phyloP scores from a whole-genome alignment of 64 coral and sea anemone genomes.

The Acropora yongei region DNA sequence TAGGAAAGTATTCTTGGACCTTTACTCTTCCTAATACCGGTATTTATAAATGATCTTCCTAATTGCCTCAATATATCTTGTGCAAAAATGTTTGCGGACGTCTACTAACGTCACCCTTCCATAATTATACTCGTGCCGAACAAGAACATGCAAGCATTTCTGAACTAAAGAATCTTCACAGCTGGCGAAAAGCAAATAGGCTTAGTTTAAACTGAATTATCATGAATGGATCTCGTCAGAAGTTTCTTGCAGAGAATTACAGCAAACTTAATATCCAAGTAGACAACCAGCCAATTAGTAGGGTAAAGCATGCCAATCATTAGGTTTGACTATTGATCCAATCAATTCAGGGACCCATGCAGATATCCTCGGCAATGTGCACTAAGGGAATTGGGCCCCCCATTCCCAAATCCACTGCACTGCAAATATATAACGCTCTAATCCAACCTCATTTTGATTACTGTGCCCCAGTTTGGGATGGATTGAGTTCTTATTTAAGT shows the following conservation, averaged over 20 bases:
- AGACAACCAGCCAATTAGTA: too few relatives aligned
- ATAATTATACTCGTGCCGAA: not conserved
- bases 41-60: constrained; percentile 40
- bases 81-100: constrained; percentile 24
- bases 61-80: not conserved
- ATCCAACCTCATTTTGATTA: constrained; percentile 40
- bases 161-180: not conserved
- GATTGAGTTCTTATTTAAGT: not conserved
- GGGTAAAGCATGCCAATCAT: not conserved
- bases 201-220: constrained; percentile 32
- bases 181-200: constrained; percentile 10
- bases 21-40: constrained; percentile 22
- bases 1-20: constrained; percentile 9
- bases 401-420: not conserved
- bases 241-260: not conserved
- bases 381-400: not conserved
- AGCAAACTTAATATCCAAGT: too few relatives aligned
- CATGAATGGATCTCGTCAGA: constrained; percentile 20
- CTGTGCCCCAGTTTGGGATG: constrained; percentile 16
- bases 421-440: not conserved
- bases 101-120: constrained; percentile 21
- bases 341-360: too few relatives aligned
- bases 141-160: too few relatives aligned
- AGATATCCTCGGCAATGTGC: constrained; percentile 29
- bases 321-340: not conserved